Evolutionary conservation across 2,113 vertebrate species (phyloP).

Genomic region (Plotosus lineatus): DNA sequence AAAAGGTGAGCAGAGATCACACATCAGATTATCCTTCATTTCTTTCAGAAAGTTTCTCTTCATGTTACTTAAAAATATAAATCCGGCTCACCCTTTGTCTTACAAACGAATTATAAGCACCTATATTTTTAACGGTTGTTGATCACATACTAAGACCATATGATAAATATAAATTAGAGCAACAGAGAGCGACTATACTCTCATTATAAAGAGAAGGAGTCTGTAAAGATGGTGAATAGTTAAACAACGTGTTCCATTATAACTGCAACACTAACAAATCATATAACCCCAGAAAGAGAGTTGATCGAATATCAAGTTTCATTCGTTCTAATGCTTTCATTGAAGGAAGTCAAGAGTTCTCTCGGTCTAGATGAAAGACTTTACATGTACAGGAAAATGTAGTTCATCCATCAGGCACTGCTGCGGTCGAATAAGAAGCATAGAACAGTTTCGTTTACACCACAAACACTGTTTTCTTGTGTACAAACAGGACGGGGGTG

Average conservation of each 20-base stretch:
- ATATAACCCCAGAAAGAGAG: not conserved
- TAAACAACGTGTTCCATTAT: not conserved
- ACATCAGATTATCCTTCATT: not conserved
- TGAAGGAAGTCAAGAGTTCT: not conserved
- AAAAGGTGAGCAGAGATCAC: not conserved
- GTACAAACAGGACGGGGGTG: not conserved
- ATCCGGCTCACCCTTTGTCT: not conserved
- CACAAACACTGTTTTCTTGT: not conserved
- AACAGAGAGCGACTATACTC: not conserved
- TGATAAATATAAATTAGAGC: conserved; percentile 22
- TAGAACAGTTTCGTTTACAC: not conserved
- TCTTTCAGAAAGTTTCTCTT: not conserved
- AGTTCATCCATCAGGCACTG: not conserved
- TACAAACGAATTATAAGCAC: not conserved
- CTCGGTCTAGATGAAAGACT: not conserved
- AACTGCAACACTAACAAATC: not conserved
- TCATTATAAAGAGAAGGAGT: conserved; percentile 5
- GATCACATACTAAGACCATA: not conserved
- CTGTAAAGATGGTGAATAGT: not conserved
- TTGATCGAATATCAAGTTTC: not conserved
- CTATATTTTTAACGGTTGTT: not conserved
- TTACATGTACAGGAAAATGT: not conserved
- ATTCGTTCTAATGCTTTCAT: conserved; percentile 9
- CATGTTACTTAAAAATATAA: not conserved
- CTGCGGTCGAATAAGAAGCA: not conserved